Base-by-base conservation (phyloP, 2,797 vertebrate genomes). In the Ispidina lecontei region DNA sequence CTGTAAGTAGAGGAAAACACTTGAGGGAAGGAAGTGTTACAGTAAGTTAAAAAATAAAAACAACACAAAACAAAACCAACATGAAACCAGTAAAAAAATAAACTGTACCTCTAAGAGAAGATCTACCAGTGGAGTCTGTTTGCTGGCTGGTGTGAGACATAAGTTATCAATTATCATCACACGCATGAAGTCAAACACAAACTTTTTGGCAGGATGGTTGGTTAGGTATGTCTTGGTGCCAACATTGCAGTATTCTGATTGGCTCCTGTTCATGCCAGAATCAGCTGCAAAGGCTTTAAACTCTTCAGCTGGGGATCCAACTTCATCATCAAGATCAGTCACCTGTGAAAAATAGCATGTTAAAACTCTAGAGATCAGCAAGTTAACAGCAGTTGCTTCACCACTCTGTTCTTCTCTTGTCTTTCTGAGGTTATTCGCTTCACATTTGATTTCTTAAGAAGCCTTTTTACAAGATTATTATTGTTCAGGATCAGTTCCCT, bases 131-230 rank as follows among this genome's bases (percentile, higher is more conserved):
- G 99, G 99, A 3, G 99, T 99, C 96, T 99, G 99, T 92, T 99
- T 99, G 98, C 98, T 99, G 90, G 99, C 99, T 20, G 99, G 99
- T 3, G 98, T 99, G 90, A 98, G 98, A 94, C 99, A 99, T 11
- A 99, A 97, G 95, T 99, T 99, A 97, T 99, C 99, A 97, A 99
- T 99, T 96, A 99, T 99, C 84, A 99, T 98, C 65, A 99, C 99
- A 87, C 99, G 98, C 99, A 99, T 99, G 96, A 99, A 99, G 96
- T 99, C 99, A 80, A 99, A 99, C 64, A 99, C 99, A 1, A 99
- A 99, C 93, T 99, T 99, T 91, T 99, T 99, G 85, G 99, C 99
- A 3, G 99, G 99, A 93, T 99, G 99, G 95, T 99, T 99, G 95
- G 99, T 99, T 91, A 99, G 97, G 33, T 98, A 99, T 0, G 99